phyloP scores from a whole-genome alignment of 2,888 invertebrate genomes.

The Laspeyria flexula region DNA sequence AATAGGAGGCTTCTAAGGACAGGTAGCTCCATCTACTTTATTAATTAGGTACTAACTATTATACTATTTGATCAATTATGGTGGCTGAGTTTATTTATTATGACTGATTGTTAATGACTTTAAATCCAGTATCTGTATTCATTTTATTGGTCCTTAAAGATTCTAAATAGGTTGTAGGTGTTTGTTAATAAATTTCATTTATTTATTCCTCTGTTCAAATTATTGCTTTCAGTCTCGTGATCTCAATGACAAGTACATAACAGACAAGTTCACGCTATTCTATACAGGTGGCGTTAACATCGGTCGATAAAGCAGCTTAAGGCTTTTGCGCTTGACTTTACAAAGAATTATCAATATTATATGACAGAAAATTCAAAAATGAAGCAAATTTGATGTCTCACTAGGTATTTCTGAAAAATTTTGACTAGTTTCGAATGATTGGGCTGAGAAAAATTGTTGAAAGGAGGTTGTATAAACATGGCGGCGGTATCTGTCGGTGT shows the following conservation, averaged over 20 bases:
- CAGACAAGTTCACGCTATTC: neutral
- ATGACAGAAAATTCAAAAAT: neutral
- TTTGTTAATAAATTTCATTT: neutral
- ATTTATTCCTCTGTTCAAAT: no score
- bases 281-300: conserved; percentile 57
- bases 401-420: neutral
- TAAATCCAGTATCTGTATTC: no score
- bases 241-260: conserved; percentile 4
- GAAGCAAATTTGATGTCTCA: neutral
- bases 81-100: no score
- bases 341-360: neutral
- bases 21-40: conserved; percentile 50
- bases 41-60: neutral
- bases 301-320: conserved; percentile 61
- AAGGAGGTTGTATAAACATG: conserved; percentile 65
- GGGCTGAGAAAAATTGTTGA: neutral
- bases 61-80: neutral
- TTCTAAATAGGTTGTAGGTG: no score
- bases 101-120: no score
- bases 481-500: conserved; percentile 70
- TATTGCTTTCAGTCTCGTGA: no score
- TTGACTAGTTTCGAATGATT: neutral
- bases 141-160: no score
- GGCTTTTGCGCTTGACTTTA: conserved; percentile 57
- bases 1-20: conserved; percentile 33